phyloP scores from a whole-genome alignment of 2,888 invertebrate species.

The Eupithecia centaureata region DNA sequence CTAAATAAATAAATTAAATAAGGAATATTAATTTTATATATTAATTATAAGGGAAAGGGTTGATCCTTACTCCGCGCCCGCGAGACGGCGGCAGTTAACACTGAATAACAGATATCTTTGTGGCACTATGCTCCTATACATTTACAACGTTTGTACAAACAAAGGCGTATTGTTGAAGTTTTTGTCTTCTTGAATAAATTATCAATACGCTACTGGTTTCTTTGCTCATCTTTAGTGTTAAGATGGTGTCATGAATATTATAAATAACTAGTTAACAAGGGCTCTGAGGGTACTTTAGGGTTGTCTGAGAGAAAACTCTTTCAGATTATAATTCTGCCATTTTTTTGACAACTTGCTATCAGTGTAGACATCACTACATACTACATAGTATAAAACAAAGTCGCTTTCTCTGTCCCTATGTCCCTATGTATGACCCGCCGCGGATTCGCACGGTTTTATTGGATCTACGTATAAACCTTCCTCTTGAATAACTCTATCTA shows the following conservation, averaged over 20 bases:
- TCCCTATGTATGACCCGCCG: too few relatives aligned
- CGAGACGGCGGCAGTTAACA: not conserved
- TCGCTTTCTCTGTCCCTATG: too few relatives aligned
- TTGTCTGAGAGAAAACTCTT: not conserved
- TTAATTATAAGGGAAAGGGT: not conserved
- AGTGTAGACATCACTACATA: too few relatives aligned
- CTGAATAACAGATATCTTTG: not conserved
- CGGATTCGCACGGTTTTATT: too few relatives aligned
- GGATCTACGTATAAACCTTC: too few relatives aligned
- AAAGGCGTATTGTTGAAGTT: not conserved
- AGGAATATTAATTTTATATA: too few relatives aligned
- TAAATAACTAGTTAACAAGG: not conserved
- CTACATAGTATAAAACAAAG: too few relatives aligned
- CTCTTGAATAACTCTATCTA: too few relatives aligned
- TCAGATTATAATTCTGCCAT: too few relatives aligned
- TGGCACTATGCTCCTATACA: not conserved
- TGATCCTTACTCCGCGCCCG: not conserved
- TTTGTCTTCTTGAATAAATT: constrained; percentile 2
- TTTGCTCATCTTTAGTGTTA: not conserved
- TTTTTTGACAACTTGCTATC: too few relatives aligned
- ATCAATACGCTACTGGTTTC: not conserved
- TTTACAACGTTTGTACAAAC: constrained; percentile 1
- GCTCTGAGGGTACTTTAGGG: not conserved
- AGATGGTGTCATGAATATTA: not conserved
- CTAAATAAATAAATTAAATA: too few relatives aligned